A percentile compares a stretch with the other conserved stretches of the same genome.
Evolutionary conservation across 92 coral and sea anemone genomes (phyloP).

Genomic region (Plumapathes pennacea): DNA sequence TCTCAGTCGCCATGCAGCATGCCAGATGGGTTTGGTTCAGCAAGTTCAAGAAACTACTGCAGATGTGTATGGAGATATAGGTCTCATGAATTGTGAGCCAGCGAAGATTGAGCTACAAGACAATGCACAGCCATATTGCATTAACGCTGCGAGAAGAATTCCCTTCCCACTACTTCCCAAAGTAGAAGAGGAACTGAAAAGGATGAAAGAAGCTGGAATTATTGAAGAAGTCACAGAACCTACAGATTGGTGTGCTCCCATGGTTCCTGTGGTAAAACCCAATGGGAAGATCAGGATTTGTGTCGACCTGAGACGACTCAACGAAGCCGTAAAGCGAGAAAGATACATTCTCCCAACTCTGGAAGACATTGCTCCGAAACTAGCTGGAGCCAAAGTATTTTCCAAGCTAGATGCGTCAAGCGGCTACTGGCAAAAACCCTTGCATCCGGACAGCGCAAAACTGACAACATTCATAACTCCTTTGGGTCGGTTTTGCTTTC

Average conservation of each 20-base stretch:
- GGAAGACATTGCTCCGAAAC: constrained; percentile 27
- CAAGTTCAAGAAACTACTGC: not conserved
- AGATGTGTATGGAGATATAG: constrained; percentile 13
- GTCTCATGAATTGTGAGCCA: constrained; percentile 26
- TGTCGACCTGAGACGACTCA: constrained; percentile 33
- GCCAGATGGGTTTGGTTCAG: constrained; percentile 27
- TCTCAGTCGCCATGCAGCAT: constrained; percentile 20
- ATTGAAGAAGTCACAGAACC: constrained; percentile 48
- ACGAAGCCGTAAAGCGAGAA: constrained; percentile 50
- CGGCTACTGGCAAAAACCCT: constrained; percentile 39
- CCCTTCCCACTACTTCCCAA: constrained; percentile 37
- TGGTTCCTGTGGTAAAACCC: constrained; percentile 30
- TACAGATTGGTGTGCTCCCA: constrained; percentile 67
- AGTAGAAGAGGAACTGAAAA: constrained; percentile 35
- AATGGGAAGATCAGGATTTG: constrained; percentile 42
- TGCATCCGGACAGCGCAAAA: constrained; percentile 22
- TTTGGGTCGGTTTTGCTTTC: constrained; percentile 26
- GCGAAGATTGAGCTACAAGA: constrained; percentile 35
- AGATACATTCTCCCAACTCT: constrained; percentile 47
- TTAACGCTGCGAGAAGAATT: constrained; percentile 25
- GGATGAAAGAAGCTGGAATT: constrained; percentile 47
- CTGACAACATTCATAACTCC: constrained; percentile 42
- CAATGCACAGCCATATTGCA: constrained; percentile 38
- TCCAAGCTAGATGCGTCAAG: constrained; percentile 28
- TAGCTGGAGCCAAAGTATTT: constrained; percentile 35